phyloP scores from a whole-genome alignment of 1,140 invertebrate genomes.

The Magallana gigas region DNA sequence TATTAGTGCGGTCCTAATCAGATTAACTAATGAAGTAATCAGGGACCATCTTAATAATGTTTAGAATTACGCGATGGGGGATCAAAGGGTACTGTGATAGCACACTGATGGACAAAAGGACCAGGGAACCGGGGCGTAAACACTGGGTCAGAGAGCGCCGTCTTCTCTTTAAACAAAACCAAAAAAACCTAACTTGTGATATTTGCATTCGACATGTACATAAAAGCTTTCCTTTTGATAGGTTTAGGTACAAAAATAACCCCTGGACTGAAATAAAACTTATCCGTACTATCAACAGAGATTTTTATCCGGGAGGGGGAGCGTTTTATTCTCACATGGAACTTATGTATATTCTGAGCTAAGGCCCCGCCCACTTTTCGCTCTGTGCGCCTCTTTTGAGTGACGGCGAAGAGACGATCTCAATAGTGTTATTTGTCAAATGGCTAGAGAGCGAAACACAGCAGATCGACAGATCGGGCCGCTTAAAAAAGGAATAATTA shows the following conservation, averaged over 20 bases:
- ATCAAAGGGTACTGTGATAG: background rate
- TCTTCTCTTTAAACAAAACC: too few relatives aligned
- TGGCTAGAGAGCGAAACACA: constrained; percentile 17
- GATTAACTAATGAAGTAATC: constrained; percentile 38
- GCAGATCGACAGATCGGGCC: constrained; percentile 2
- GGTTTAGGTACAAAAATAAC: constrained; percentile 10
- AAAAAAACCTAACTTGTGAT: background rate
- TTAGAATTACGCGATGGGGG: background rate
- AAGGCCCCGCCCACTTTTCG: constrained; percentile 12
- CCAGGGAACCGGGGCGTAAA: constrained; percentile 10
- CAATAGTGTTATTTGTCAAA: constrained; percentile 21
- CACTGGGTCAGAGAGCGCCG: background rate
- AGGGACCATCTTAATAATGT: constrained; percentile 26
- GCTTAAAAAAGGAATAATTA: constrained; percentile 30
- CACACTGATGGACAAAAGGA: constrained; percentile 17
- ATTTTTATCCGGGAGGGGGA: background rate
- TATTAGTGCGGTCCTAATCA: constrained; percentile 14
- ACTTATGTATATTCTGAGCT: background rate
- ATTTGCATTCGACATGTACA: background rate
- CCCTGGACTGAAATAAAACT: background rate
- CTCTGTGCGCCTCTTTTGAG: constrained; percentile 12
- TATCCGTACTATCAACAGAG: constrained; percentile 1
- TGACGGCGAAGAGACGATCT: constrained; percentile 7
- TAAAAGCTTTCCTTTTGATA: constrained; percentile 6
- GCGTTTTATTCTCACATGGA: background rate